phyloP scores from a whole-genome alignment of 2,113 vertebrate genomes.

The Mystacornis crossleyi region DNA sequence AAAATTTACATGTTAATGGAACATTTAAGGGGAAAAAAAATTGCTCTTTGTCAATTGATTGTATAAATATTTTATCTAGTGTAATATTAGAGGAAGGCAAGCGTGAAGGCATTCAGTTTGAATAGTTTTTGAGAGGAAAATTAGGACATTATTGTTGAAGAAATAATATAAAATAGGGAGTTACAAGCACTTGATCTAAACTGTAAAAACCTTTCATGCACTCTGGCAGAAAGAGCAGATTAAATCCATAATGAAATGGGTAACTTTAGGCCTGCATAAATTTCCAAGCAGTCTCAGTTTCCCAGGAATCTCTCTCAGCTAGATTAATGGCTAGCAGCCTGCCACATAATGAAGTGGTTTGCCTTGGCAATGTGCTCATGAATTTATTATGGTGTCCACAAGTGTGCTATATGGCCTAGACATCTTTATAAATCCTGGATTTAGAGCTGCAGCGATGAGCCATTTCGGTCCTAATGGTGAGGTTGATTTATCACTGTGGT shows the following conservation, averaged over 20 bases:
- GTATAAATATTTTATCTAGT: constrained; percentile 85
- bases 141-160: constrained; percentile 77
- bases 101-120: constrained; percentile 67
- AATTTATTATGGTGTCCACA: constrained; percentile 97
- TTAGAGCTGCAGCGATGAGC: constrained; percentile 81
- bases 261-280: constrained; percentile 94
- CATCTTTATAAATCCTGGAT: constrained; percentile 96
- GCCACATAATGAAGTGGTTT: constrained; percentile 95
- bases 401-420: constrained; percentile 88
- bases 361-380: constrained; percentile 92
- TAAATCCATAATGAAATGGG: constrained; percentile 96
- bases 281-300: constrained; percentile 83
- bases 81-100: constrained; percentile 75
- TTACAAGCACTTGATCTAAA: constrained; percentile 81
- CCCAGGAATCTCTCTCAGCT: constrained; percentile 85
- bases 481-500: constrained; percentile 87
- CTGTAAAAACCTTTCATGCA: constrained; percentile 78
- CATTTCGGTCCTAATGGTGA: constrained; percentile 83
- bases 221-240: constrained; percentile 83
- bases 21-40: constrained; percentile 72
- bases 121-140: constrained; percentile 70
- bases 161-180: constrained; percentile 80
- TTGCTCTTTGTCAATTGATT: constrained; percentile 81
- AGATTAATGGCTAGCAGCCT: constrained; percentile 94
- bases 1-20: constrained; percentile 84